A percentile compares a stretch with the other conserved stretches of the same genome.
Conservation (phyloP, 2,888 invertebrate species). For the Athrips mouffetella region DNA sequence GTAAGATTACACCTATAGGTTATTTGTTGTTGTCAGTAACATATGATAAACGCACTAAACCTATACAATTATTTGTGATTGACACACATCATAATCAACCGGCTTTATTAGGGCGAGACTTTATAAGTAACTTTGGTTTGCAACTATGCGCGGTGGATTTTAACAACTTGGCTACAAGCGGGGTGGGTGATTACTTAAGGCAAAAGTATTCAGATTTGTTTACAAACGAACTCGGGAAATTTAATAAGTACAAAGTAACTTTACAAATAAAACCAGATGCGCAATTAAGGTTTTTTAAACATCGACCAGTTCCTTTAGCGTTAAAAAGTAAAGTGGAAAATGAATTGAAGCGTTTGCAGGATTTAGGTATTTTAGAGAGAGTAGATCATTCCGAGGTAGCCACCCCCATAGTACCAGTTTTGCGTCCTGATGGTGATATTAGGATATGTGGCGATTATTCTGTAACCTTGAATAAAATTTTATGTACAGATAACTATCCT, state of each 20-base stretch:
- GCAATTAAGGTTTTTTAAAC: constrained; percentile 20
- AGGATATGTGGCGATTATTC: constrained; percentile 23
- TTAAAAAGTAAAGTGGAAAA: constrained; percentile 22
- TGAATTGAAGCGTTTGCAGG: constrained; percentile 18
- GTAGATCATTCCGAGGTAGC: constrained; percentile 18
- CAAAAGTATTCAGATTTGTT: constrained; percentile 17
- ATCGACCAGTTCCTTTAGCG: constrained; percentile 19
- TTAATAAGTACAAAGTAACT: constrained; percentile 20
- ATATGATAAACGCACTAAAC: neutral
- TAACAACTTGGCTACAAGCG: constrained; percentile 4
- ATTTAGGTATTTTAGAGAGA: constrained; percentile 21
- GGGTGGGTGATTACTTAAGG: neutral
- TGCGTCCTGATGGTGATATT: constrained; percentile 17
- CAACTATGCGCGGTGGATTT: constrained; percentile 14
- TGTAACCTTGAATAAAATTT: constrained; percentile 21
- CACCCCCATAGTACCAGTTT: constrained; percentile 21
- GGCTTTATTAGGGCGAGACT: constrained; percentile 17
- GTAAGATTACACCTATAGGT: constrained; percentile 14
- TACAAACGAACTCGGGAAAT: constrained; percentile 16
- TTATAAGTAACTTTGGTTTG: constrained; percentile 18
- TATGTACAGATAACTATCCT: constrained; percentile 17
- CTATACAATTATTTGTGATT: constrained; percentile 13
- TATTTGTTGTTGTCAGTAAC: constrained; percentile 13
- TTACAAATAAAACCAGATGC: constrained; percentile 20
- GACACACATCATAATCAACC: neutral